Evolutionary conservation across 2,113 vertebrate species (phyloP), one percentile per base, ranked within the genome.

Genomic region (Aphyosemion australe): DNA sequence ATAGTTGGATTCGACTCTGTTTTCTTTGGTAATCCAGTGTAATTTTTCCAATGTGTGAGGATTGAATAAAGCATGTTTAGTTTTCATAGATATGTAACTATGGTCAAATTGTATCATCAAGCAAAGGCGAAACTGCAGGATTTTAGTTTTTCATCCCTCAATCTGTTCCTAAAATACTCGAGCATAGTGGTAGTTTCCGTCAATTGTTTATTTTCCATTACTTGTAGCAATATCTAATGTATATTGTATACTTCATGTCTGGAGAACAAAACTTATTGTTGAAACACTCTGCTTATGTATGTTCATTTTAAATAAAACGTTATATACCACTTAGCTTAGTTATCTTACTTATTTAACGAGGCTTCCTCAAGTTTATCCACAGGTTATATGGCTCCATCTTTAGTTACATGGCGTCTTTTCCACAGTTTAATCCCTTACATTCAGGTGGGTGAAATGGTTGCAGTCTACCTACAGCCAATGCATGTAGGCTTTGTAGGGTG

Each of bases 241-340:
- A 88, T 89, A 90, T 90, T 92, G 88, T 92, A 85, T 87, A 88
- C 82, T 90, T 84, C 70, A 83, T 90, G 90, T 90, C 84, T 86
- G 78, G 78, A 89, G 81, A 90, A 83, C 86, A 85, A 80, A 84
- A 80, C 74, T 72, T 87, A 84, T 77, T 90, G 90, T 89, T 85
- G 81, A 88, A 88, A 84, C 81, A 84, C 73, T 78, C 86, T 91
- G 89, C 90, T 83, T 87, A 87, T 92, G 91, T 91, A 90, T 92
- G 91, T 92, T 89, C 86, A 86, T 91, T 91, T 92, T 90, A 91
- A 92, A 91, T 91, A 92, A 92, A 92, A 87, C 83, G 61, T 85
- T 87, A 88, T 87, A 88, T 88, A 87, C 86, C 87, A 90, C 87
- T 87, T 88, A 92, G 89, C 81, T 92, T 87, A 90, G 86, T 90